Evolutionary conservation across 2,113 vertebrate species (phyloP), one percentile per base, ranked within the genome.

Genomic region (Malurus cyaneus): DNA sequence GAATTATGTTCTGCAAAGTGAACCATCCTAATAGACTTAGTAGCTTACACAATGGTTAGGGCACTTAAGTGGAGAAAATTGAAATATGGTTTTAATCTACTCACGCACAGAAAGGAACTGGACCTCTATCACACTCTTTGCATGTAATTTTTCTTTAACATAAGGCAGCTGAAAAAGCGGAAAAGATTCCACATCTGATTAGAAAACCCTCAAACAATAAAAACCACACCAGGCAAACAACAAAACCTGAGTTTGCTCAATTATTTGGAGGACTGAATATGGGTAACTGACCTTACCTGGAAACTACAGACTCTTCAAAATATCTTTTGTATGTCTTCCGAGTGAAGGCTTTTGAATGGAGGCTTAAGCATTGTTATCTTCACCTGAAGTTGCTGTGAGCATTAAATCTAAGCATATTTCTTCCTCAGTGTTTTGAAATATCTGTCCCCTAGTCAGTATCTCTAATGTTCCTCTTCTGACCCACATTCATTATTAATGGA

Each of bases 61-160:
- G 82, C 67, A 74, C 47, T 94, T 95, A 88, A 65, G 92, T 92
- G 86, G 94, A n/a, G n/a, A 95, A 96, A 96, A 96, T 71, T 86
- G 92, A 96, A 96, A 90, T 94, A 71, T 42, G n/a, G 4, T 56
- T 91, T 94, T 93, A 92, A 93, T 88, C 86, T 88, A 49, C 39
- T 74, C 76, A 66, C 0, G 0, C 25, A 74, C 11, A 28, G 34
- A 83, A 74, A 67, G 21, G 28, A 84, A 42, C 52, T 71, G 67
- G 41, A 86, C 47, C n/a, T 84, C 64, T 71, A 41, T 67, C 14
- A 67, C n/a, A 29, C 11, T 73, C 69, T 90, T 86, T 42, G 8
- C 60, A 52, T 70, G 28, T n/a, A 65, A 64, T 85, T 85, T 86
- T 89, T 85, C 54, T 92, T 77, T 80, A 54, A 73, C 6, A 39